Base-by-base conservation (phyloP, 2,888 invertebrate species). In the Mesopsocus fuscifrons region DNA sequence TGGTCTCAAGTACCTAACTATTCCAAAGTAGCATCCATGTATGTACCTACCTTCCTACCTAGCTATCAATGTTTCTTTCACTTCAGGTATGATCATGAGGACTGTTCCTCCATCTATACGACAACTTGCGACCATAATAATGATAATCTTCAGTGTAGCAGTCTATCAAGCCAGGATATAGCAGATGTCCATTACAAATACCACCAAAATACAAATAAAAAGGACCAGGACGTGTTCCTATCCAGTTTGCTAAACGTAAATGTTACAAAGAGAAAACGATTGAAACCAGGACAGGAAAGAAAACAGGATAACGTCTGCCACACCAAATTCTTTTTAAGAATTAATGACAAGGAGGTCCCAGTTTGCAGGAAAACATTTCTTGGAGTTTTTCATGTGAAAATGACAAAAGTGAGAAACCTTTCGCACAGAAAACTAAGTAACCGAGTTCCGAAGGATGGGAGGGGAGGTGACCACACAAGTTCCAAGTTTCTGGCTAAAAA, bases 181-280 rank as follows among this genome's bases (percentile, higher is more conserved):
- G 32, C 34, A 23, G 2, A 21, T 3, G 41, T 45, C 18, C 43
- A 45, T 13, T 43, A 22, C 5, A 18, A 20, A 2, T 45, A 43
- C 20, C 43, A 43, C 13, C 5, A 2, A 16, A 41, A 42, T 34
- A 40, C 42, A 13, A 41, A 42, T 3, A 45, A 45, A 43, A 26
- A 43, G 2, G 42, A 43, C 15, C 43, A 45, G 34, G 45, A 45
- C 41, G 43, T 43, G 21, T 45, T 41, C 17, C 32, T 45, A 3
- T 33, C 43, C 20, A 43, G 43, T 20, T 34, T 43, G 23, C 2
- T 45, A 15, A 6, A 3, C 11, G 41, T 45, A 34, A 5, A 34
- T 5, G 3, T 17, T 3, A 45, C 43, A 6, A 43, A 43, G 13
- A 1, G 43, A 9, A 43, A 34, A 13, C 33, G 41, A 33, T 8